Evolutionary conservation across 2,797 vertebrate genomes (phyloP), one percentile per base, ranked within the genome.

Genomic region (Octomys mimax): DNA sequence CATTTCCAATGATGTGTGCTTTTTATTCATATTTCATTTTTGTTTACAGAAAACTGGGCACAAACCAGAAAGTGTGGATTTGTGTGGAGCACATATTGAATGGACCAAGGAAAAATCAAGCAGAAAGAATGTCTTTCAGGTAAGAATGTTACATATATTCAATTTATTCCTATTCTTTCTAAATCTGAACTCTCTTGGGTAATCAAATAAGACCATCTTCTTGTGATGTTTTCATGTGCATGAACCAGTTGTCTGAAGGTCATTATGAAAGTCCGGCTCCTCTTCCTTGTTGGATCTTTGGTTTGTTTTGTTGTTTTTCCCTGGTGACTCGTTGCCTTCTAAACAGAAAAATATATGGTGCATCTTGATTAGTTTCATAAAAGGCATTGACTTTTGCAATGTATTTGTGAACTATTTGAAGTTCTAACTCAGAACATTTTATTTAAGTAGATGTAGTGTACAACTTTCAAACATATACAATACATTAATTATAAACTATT

Each of bases 91-190:
- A 87, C 91, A 98, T 2, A 98, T 99, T 62, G 99, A 99, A 80
- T 99, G 99, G 99, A 98, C 99, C 36, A 98, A 98, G 2, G 99
- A 99, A 96, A 99, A 99, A 98, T 99, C 99, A 6, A 99, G 99
- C 98, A 99, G 98, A 97, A 99, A 99, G 98, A 99, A 99, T 14
- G 99, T 99, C 80, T 98, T 99, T 97, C 99, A 99, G 99, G 99
- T 99, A 99, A 98, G 98, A 97, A 61, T 84, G 77, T 46, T 93
- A 49, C 14, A 28, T 52, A 87, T 87, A 79, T 90, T 92, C 89
- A 95, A 78, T 36, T 62, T 98, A 89, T 98, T 97, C 1, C 0
- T 95, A 31, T 89, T 92, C 42, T 26, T 2, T 95, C 91, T 87
- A 57, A 96, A 95, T 62, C 59, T 79, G 94, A 92, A 46, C 49